These are phyloP conservation scores for Phocoena phocoena DNA, from an alignment of 2,113 vertebrate species.

Conservation along the genomic window DNA sequence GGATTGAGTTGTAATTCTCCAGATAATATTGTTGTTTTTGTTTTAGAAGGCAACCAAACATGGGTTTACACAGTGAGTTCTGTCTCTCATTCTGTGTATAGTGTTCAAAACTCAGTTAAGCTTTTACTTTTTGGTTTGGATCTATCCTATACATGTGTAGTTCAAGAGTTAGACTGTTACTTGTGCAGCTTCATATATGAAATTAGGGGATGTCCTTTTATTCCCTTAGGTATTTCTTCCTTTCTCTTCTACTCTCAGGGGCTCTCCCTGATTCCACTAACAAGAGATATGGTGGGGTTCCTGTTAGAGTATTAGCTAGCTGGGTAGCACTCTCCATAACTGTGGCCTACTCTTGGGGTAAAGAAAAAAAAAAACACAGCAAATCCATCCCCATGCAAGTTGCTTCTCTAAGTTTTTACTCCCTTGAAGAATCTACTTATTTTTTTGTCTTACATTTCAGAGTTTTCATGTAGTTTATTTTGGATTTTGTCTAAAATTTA, in stretches of 20 bases:
- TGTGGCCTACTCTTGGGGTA: not conserved
- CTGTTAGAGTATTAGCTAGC: not conserved
- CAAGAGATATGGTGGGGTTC: not conserved
- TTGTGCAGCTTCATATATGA: not conserved
- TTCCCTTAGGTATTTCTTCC: not conserved
- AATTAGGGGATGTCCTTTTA: not conserved
- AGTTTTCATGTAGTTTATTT: not conserved
- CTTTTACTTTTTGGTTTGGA: not conserved
- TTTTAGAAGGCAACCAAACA: not conserved
- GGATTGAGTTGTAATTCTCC: not conserved
- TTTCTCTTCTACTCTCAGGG: not conserved
- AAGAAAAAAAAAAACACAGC: not conserved
- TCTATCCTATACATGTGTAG: not conserved
- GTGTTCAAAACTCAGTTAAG: not conserved
- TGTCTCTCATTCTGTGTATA: not conserved
- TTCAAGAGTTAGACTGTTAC: not conserved
- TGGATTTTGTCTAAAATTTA: not conserved
- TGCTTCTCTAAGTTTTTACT: not conserved
- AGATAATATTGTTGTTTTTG: not conserved
- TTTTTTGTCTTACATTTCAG: not conserved
- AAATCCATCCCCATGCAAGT: not conserved
- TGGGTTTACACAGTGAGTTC: not conserved
- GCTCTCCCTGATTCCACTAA: not conserved
- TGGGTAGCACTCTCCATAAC: not conserved
- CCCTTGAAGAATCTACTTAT: not conserved